Percentiles rank a stretch among this genome's conserved stretches.
Conservation (phyloP, 2,113 vertebrate genomes). For the Caretta caretta region DNA sequence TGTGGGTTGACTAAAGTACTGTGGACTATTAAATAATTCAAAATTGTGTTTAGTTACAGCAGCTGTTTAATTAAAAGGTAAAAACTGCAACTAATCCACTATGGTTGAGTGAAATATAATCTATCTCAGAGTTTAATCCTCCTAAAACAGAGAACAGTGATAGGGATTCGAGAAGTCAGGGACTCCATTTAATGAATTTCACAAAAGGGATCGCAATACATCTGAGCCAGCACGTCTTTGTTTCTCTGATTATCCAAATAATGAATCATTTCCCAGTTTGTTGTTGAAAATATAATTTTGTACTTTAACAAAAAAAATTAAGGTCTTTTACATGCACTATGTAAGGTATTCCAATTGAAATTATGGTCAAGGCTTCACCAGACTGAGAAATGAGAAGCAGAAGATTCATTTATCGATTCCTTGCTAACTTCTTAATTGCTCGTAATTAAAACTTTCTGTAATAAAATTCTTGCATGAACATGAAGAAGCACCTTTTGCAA, state of each 20-base stretch:
- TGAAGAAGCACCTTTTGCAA: conserved; percentile 24
- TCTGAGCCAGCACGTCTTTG: conserved; percentile 56
- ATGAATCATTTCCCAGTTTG: conserved; percentile 66
- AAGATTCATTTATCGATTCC: conserved; percentile 38
- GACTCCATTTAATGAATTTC: conserved; percentile 75
- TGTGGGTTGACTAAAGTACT: conserved; percentile 76
- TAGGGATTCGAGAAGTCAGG: conserved; percentile 74
- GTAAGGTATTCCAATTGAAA: conserved; percentile 47
- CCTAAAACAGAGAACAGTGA: conserved; percentile 71
- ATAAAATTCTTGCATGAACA: conserved; percentile 40
- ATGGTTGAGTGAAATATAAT: conserved; percentile 82
- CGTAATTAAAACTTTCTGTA: conserved; percentile 68
- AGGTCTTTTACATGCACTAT: conserved; percentile 50
- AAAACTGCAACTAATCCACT: conserved; percentile 86
- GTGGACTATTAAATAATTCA: conserved; percentile 85
- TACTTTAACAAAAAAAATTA: conserved; percentile 59
- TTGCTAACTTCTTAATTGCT: conserved; percentile 63
- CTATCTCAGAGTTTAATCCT: conserved; percentile 74
- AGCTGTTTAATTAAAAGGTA: conserved; percentile 89
- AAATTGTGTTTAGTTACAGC: conserved; percentile 79
- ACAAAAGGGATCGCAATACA: conserved; percentile 73
- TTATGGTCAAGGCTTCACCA: conserved; percentile 30
- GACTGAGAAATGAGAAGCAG: conserved; percentile 33
- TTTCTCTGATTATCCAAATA: conserved; percentile 69
- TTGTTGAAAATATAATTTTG: conserved; percentile 59